Evolutionary conservation across 2,113 vertebrate species (phyloP).

Genomic region (chimpanzee (Pan troglodytes)): DNA sequence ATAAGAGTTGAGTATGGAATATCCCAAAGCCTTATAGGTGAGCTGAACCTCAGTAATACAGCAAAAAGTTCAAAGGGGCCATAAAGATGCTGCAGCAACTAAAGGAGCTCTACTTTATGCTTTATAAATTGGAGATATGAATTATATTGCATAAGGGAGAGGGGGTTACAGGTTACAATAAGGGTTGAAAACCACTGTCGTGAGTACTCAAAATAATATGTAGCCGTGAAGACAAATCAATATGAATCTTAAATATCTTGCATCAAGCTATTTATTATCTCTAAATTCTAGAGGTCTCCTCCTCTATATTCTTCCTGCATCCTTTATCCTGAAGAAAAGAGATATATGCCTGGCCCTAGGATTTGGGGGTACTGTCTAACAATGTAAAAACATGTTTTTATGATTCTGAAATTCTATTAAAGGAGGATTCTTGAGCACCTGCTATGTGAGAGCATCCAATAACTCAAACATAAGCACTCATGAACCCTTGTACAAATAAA

Average conservation of each 20-base stretch:
- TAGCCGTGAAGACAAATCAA: not conserved
- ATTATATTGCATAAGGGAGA: not conserved
- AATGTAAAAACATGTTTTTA: not conserved
- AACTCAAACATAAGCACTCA: not conserved
- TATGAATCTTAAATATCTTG: not conserved
- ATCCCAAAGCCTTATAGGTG: not conserved
- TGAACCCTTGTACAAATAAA: not conserved
- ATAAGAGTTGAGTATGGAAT: not conserved
- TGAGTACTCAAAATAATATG: not conserved
- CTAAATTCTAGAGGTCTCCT: not conserved
- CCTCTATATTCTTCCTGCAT: not conserved
- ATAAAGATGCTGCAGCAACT: not conserved
- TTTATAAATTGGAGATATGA: not conserved
- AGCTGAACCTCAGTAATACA: not conserved
- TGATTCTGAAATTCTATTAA: not conserved
- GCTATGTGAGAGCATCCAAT: not conserved
- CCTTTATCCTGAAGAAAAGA: not conserved
- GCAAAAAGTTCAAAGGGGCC: not conserved
- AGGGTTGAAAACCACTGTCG: not conserved
- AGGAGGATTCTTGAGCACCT: not conserved
- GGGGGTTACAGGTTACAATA: not conserved
- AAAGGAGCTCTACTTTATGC: not conserved
- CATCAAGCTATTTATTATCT: not conserved
- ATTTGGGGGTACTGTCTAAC: not conserved
- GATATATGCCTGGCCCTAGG: not conserved